Evolutionary conservation across 2,888 invertebrate genomes (phyloP), one percentile per base, ranked within the genome.

Genomic region (Palloptera scutellata): DNA sequence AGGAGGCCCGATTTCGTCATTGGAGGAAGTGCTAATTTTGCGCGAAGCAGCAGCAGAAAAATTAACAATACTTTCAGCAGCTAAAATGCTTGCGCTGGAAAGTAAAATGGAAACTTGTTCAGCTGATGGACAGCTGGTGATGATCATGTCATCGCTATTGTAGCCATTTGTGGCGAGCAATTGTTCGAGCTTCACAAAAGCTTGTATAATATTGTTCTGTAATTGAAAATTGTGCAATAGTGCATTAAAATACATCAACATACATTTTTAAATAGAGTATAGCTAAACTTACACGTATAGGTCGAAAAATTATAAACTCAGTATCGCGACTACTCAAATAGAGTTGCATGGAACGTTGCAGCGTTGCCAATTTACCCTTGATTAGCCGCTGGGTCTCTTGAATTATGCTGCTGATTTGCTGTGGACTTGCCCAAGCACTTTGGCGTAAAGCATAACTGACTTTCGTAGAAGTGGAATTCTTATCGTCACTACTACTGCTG

Each of bases 261-360:
- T 12, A 15, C 0, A 19, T 15, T 43, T 9, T 17, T 9, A 4
- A 11, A 51, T 12, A 3, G n/a, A 20, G 15, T 40, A 30, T 20
- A n/a, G 0, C 30, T 12, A 40, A 69, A 74, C 86, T 82, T 81
- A 94, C 94, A 85, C 94, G 91, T 60, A 98, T 94, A 1, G 98
- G 98, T 66, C 96, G 89, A 78, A 98, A 97, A 11, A 99, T 88
- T 78, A 99, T 98, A 77, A 96, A 95, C 84, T 99, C 98, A 0
- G 98, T 98, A 83, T 99, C 98, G 74, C 92, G 90, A 84, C 98
- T 98, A 13, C 98, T 95, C 64, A 99, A 87, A 84, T 99, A 99
- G 1, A 99, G 88, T 73, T 95, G 92, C 96, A 98, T 96, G 13
- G 94, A 93, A 5, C 93, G 88, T 80, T 96, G 95, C 15, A 98